Evolutionary conservation across 2,888 invertebrate species (phyloP).

Genomic region (Brachyptera putata): DNA sequence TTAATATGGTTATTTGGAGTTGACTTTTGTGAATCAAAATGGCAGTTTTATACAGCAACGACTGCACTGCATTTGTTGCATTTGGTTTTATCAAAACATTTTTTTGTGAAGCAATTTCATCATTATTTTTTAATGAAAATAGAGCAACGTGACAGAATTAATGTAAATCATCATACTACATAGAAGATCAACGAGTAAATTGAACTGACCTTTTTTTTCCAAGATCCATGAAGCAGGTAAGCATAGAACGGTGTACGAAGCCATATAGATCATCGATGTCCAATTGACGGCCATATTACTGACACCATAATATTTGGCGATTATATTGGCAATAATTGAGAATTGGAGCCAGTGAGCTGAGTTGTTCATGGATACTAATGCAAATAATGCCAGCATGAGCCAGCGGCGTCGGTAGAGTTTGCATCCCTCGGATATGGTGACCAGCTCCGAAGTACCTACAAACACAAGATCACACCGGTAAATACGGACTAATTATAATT

Average conservation of each 20-base stretch:
- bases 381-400: slow-evolving; percentile 50
- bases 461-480: no score
- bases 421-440: slow-evolving; percentile 12
- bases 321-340: slow-evolving; percentile 50
- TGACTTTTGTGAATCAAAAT: no score
- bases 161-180: no score
- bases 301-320: slow-evolving; percentile 42
- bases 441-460: slow-evolving; percentile 4
- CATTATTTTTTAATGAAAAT: no score
- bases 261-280: slow-evolving; percentile 60
- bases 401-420: slow-evolving; percentile 43
- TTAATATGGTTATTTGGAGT: no score
- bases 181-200: no score
- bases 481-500: no score
- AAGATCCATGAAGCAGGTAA: slow-evolving; percentile 58
- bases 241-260: slow-evolving; percentile 56
- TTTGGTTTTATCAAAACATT: no score
- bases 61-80: no score
- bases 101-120: no score
- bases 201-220: slow-evolving; percentile 48
- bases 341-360: slow-evolving; percentile 58
- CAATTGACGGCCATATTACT: slow-evolving; percentile 48
- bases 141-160: no score
- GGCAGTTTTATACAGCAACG: no score
- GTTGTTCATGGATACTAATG: slow-evolving; percentile 50